Conservation (phyloP, 2,797 vertebrate species). For the Enteromius anoplus region DNA sequence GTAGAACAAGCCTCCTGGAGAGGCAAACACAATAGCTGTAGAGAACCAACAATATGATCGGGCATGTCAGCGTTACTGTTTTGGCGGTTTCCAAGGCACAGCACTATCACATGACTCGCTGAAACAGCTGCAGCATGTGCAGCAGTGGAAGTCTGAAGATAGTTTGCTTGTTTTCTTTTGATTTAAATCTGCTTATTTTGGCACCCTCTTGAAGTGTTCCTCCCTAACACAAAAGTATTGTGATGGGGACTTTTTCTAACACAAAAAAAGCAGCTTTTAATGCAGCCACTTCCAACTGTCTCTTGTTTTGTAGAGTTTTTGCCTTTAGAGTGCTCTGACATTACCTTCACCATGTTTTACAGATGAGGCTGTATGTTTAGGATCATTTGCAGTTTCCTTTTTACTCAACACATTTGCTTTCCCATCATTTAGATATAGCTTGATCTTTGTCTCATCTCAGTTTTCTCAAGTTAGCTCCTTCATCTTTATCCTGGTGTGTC, state of each 20-base stretch:
- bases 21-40: slow-evolving; percentile 40
- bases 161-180: slow-evolving; percentile 66
- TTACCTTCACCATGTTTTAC: not conserved
- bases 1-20: slow-evolving; percentile 29
- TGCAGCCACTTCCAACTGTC: not conserved
- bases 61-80: slow-evolving; percentile 46
- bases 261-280: slow-evolving; percentile 35
- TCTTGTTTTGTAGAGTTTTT: not conserved
- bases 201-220: slow-evolving; percentile 49
- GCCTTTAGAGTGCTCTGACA: not conserved
- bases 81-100: slow-evolving; percentile 43
- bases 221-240: slow-evolving; percentile 65
- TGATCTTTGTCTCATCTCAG: not conserved
- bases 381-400: not conserved
- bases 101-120: slow-evolving; percentile 31
- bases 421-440: not conserved
- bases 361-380: not conserved
- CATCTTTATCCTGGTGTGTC: not conserved
- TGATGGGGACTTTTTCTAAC: slow-evolving; percentile 57
- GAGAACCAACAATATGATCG: slow-evolving; percentile 14
- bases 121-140: slow-evolving; percentile 55
- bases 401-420: not conserved
- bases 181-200: slow-evolving; percentile 73
- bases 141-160: slow-evolving; percentile 57
- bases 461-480: not conserved